phyloP scores from a whole-genome alignment of 1,140 invertebrate species.

The Pogonomyrmex barbatus region DNA sequence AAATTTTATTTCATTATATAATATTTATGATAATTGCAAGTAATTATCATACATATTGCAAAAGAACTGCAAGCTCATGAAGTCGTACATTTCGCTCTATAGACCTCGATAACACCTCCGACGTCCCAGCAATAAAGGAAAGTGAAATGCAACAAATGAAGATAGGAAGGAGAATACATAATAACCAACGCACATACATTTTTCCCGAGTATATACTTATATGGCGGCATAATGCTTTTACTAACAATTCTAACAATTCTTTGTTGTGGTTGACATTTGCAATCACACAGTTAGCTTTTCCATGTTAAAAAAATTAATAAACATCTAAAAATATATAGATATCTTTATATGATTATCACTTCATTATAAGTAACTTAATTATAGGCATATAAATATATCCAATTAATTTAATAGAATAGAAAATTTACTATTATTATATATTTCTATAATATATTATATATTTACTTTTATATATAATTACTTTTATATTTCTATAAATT shows the following conservation, averaged over 20 bases:
- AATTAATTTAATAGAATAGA: not conserved
- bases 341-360: not conserved
- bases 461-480: not conserved
- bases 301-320: not conserved
- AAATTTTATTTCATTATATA: not conserved
- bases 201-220: not conserved
- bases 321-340: not conserved
- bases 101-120: not conserved
- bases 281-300: not conserved
- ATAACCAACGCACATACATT: not conserved
- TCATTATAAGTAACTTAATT: not conserved
- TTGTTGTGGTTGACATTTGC: conserved; percentile 7
- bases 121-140: conserved; percentile 22
- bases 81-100: not conserved
- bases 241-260: not conserved
- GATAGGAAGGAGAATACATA: not conserved
- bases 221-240: conserved; percentile 16
- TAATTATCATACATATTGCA: not conserved
- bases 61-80: not conserved
- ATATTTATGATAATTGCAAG: not conserved
- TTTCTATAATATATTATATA: not conserved
- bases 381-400: not conserved
- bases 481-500: not conserved
- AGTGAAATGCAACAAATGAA: conserved; percentile 25
- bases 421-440: not conserved